Percentiles rank a stretch among this genome's conserved stretches.
Conservation (phyloP, 2,888 invertebrate species). For the Pseudoips prasinana region DNA sequence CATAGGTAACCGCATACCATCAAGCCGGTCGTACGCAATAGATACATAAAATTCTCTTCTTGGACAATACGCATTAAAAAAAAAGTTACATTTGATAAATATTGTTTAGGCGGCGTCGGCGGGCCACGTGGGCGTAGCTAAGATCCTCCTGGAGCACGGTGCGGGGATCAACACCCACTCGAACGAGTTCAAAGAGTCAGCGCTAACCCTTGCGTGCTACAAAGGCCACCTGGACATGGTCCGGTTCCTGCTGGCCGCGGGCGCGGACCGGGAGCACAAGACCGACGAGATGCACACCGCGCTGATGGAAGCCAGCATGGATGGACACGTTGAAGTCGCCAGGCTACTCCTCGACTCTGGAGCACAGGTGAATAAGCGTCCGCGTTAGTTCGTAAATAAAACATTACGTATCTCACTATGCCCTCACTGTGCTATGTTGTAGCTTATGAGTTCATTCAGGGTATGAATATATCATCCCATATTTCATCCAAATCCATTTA, state of each 20-base stretch:
- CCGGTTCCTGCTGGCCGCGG: slow-evolving; percentile 95
- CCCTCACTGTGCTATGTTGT: too few species aligned
- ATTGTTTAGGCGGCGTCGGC: slow-evolving; percentile 90
- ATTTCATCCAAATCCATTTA: too few species aligned
- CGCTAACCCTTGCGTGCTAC: slow-evolving; percentile 96
- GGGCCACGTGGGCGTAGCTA: slow-evolving; percentile 96
- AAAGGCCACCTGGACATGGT: slow-evolving; percentile 99
- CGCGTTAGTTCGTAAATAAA: too few species aligned
- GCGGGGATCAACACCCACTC: slow-evolving; percentile 99
- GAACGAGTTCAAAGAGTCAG: slow-evolving; percentile 99
- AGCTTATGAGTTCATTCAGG: too few species aligned
- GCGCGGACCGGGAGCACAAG: slow-evolving; percentile 98
- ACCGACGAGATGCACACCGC: slow-evolving; percentile 99
- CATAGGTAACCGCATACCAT: too few species aligned
- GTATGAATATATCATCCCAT: too few species aligned
- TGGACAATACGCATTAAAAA: too few species aligned
- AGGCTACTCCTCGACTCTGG: slow-evolving; percentile 96
- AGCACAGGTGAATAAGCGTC: slow-evolving; percentile 89
- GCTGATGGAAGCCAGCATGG: slow-evolving; percentile 99
- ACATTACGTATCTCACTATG: too few species aligned
- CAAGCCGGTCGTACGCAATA: too few species aligned
- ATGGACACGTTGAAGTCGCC: slow-evolving; percentile 99
- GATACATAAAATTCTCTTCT: too few species aligned
- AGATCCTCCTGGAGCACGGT: slow-evolving; percentile 94
- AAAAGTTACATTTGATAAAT: too few species aligned